Evolutionary conservation across 1,140 invertebrate species (phyloP).

Genomic region (Leguminivora glycinivorella): DNA sequence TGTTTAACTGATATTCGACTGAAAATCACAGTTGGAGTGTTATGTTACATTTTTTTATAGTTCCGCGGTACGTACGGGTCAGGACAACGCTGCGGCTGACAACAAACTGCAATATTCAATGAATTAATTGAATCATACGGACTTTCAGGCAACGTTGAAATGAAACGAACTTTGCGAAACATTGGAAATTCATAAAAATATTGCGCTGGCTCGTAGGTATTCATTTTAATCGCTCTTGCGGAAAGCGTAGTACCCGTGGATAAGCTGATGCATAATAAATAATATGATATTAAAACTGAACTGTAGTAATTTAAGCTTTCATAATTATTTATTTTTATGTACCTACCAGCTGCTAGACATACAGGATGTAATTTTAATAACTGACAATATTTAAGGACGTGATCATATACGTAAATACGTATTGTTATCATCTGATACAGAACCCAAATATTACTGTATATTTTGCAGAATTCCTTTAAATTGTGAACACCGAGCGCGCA

Average conservation of each 20-base stretch:
- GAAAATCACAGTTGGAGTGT: slow-evolving; percentile 1
- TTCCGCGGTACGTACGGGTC: neutral
- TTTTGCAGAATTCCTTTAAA: no score
- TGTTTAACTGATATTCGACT: slow-evolving; percentile 8
- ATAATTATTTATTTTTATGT: neutral
- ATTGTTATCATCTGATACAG: no score
- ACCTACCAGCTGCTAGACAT: neutral
- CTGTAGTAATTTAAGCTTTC: neutral
- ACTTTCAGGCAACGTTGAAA: slow-evolving; percentile 12
- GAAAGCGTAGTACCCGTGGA: neutral
- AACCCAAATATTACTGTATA: no score
- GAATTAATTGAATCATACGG: slow-evolving; percentile 27
- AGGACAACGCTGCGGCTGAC: slow-evolving; percentile 15
- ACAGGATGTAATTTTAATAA: no score
- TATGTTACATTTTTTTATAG: slow-evolving; percentile 10
- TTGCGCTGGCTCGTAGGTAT: slow-evolving; percentile 11
- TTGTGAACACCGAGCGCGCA: no score
- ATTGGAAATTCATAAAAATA: slow-evolving; percentile 24
- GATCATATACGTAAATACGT: no score
- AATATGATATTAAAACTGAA: neutral
- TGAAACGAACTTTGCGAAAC: slow-evolving; percentile 21
- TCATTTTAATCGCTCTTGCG: slow-evolving; percentile 21
- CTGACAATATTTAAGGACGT: no score
- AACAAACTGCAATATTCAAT: slow-evolving; percentile 22
- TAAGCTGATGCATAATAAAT: neutral